phyloP scores from a whole-genome alignment of 1,140 invertebrate genomes.

The Drosophila virilis region DNA sequence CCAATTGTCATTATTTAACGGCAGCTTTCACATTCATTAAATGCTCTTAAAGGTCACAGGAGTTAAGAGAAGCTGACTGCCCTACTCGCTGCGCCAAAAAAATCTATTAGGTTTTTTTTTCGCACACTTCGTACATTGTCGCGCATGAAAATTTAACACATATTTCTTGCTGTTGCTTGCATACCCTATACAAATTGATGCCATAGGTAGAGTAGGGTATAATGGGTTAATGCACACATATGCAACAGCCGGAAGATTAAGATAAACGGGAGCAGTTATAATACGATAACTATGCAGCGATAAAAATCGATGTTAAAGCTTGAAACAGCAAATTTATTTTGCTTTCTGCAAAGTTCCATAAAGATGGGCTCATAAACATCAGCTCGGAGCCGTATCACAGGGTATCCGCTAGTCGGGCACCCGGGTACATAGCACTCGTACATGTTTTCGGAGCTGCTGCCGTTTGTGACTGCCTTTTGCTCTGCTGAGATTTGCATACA shows the following conservation, averaged over 20 bases:
- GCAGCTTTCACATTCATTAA: constrained; percentile 40
- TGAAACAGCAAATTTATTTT: too few species aligned
- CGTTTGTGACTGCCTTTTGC: constrained; percentile 65
- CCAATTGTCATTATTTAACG: constrained; percentile 57
- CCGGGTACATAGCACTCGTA: not conserved
- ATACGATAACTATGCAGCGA: too few species aligned
- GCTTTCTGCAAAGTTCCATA: too few species aligned
- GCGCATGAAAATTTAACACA: constrained; percentile 58
- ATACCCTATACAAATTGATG: not conserved
- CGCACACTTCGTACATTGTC: constrained; percentile 23
- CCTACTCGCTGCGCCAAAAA: constrained; percentile 36
- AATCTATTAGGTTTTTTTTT: constrained; percentile 48
- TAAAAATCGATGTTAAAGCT: too few species aligned
- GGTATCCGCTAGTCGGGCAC: not conserved
- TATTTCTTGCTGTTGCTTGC: constrained; percentile 10
- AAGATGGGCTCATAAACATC: too few species aligned
- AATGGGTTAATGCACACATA: too few species aligned
- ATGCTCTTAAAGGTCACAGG: constrained; percentile 39
- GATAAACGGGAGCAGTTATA: not conserved
- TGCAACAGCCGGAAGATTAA: not conserved
- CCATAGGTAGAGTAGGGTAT: too few species aligned
- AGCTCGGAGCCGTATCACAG: not conserved
- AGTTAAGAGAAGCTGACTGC: constrained; percentile 3
- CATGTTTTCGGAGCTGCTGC: not conserved
- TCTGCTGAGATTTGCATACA: constrained; percentile 82